phyloP scores from a whole-genome alignment of 2,888 invertebrate species.

The Cryptus armator region DNA sequence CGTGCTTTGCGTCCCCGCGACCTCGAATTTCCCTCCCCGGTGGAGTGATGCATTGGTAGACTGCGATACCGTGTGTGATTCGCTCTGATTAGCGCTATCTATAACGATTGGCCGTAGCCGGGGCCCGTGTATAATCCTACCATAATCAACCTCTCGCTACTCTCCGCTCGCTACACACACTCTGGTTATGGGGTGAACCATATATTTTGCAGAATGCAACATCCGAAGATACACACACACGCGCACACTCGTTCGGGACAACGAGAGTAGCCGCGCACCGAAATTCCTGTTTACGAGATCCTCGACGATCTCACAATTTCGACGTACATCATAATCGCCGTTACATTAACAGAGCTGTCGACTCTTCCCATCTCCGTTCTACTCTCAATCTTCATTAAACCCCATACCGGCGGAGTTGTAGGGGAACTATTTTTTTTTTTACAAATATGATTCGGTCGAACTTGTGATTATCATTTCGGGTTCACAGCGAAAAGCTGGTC shows the following conservation, averaged over 20 bases:
- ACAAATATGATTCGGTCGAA: background rate
- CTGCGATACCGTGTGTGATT: conserved; percentile 82
- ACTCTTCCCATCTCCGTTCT: conserved; percentile 31
- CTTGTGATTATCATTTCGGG: background rate
- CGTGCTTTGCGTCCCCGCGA: conserved; percentile 62
- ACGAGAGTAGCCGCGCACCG: conserved; percentile 15
- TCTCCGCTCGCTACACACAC: conserved; percentile 44
- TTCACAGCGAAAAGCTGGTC: background rate
- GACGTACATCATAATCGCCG: conserved; percentile 63
- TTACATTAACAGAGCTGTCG: conserved; percentile 62
- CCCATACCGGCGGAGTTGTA: background rate
- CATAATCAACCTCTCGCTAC: conserved; percentile 76
- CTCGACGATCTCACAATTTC: conserved; percentile 49
- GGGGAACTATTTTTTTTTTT: background rate
- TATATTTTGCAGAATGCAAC: conserved; percentile 59
- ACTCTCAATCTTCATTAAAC: conserved; percentile 35
- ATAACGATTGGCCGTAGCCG: conserved; percentile 78
- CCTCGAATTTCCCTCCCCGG: conserved; percentile 38
- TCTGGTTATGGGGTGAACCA: conserved; percentile 56
- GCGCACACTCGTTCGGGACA: background rate
- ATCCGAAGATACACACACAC: conserved; percentile 57
- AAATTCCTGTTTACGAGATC: conserved; percentile 63
- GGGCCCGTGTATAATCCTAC: conserved; percentile 75
- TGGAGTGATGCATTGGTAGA: conserved; percentile 78
- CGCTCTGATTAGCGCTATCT: conserved; percentile 84